phyloP scores from a whole-genome alignment of 2,888 invertebrate genomes.

The Tenthredo distinguenda region DNA sequence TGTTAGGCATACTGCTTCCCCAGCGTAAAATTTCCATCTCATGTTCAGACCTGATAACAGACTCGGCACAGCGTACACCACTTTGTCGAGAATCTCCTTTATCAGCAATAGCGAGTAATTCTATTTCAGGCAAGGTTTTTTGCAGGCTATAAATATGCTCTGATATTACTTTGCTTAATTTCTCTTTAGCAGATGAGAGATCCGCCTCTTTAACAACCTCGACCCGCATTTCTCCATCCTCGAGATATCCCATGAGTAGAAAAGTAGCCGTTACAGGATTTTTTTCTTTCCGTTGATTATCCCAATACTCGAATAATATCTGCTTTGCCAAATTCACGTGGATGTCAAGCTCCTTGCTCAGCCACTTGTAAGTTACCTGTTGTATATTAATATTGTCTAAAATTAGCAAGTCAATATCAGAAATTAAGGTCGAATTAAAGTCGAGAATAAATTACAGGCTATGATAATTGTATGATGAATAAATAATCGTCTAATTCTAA shows the following conservation, averaged over 20 bases:
- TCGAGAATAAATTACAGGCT: not conserved
- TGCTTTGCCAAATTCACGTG: constrained; percentile 78
- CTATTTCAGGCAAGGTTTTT: constrained; percentile 69
- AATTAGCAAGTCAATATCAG: not conserved
- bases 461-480: not conserved
- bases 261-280: constrained; percentile 68
- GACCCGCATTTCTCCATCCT: constrained; percentile 70
- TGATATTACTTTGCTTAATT: constrained; percentile 72
- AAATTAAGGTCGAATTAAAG: not conserved
- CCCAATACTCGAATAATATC: constrained; percentile 72
- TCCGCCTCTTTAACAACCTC: constrained; percentile 73
- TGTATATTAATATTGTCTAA: not conserved
- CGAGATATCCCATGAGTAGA: constrained; percentile 72
- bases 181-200: constrained; percentile 67
- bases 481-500: not conserved
- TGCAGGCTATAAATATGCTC: constrained; percentile 78
- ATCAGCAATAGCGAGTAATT: constrained; percentile 67
- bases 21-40: constrained; percentile 44
- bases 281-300: constrained; percentile 63
- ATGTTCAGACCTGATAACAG: constrained; percentile 50
- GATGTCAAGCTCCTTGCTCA: constrained; percentile 76
- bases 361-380: constrained; percentile 78
- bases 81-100: constrained; percentile 69
- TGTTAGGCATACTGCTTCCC: constrained; percentile 3
- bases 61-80: constrained; percentile 68